These are phyloP conservation scores for Dicaeum eximium DNA, from an alignment of 2,113 vertebrate species.

Conservation along the genomic window DNA sequence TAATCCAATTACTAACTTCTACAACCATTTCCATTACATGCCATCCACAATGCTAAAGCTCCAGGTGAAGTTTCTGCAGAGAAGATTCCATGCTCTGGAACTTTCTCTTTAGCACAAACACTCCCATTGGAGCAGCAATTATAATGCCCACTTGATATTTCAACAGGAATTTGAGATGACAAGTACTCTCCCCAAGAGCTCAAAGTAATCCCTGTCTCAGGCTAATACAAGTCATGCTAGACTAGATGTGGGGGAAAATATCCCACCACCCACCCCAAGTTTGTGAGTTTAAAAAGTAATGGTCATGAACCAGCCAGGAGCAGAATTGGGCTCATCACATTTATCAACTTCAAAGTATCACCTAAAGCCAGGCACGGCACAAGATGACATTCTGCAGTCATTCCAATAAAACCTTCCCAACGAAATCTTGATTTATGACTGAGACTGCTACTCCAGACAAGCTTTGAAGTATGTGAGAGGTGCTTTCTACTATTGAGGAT, in stretches of 20 bases:
- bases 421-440: not conserved
- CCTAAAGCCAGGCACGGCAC: not conserved
- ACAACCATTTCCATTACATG: not conserved
- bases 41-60: not conserved
- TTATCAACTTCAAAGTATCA: not conserved
- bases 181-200: not conserved
- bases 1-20: not conserved
- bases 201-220: not conserved
- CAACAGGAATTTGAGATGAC: not conserved
- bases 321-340: not conserved
- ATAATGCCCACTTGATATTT: not conserved
- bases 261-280: not conserved
- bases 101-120: not conserved
- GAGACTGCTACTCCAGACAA: not conserved
- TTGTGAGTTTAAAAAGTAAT: not conserved
- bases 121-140: not conserved
- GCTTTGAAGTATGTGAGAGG: not conserved
- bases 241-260: accelerated
- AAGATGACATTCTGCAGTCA: not conserved
- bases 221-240: not conserved
- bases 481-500: not conserved
- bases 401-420: not conserved
- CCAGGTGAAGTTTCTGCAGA: not conserved
- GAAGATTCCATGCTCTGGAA: not conserved
- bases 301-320: not conserved